Percentiles rank a stretch among this genome's conserved stretches.
phyloP scores from a whole-genome alignment of 2,888 invertebrate genomes.

The Chaetogeoica ovagalla region DNA sequence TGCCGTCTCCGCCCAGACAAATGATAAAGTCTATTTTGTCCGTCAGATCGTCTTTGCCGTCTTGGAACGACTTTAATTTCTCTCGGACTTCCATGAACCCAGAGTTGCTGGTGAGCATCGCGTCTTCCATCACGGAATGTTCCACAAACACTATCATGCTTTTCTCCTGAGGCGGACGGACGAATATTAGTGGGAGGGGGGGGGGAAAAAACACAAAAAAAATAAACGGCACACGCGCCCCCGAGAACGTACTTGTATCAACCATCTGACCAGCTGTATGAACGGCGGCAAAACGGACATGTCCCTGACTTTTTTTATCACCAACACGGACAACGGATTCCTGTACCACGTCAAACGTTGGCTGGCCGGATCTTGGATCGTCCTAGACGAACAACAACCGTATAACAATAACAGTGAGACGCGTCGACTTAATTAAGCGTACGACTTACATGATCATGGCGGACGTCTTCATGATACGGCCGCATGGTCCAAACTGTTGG shows the following conservation, averaged over 20 bases:
- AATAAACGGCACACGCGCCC: too few species aligned
- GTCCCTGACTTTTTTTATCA: slow-evolving; percentile 95
- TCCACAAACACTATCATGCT: slow-evolving; percentile 95
- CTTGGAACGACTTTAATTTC: slow-evolving; percentile 80
- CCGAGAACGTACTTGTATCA: slow-evolving; percentile 72
- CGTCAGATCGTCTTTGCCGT: slow-evolving; percentile 90
- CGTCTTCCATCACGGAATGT: slow-evolving; percentile 85
- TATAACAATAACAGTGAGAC: neutral
- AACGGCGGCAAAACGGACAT: slow-evolving; percentile 86
- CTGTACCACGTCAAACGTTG: slow-evolving; percentile 97
- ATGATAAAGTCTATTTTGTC: slow-evolving; percentile 97
- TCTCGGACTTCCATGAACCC: slow-evolving; percentile 70
- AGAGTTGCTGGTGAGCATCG: slow-evolving; percentile 72
- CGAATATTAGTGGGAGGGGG: too few species aligned
- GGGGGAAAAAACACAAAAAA: too few species aligned
- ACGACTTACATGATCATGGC: slow-evolving; percentile 97
- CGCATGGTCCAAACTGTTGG: slow-evolving; percentile 97
- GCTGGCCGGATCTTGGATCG: slow-evolving; percentile 96
- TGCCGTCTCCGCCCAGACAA: slow-evolving; percentile 96
- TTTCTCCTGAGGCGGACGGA: slow-evolving; percentile 74
- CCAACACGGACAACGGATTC: slow-evolving; percentile 91
- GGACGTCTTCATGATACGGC: slow-evolving; percentile 94
- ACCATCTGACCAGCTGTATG: slow-evolving; percentile 89
- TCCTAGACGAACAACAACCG: slow-evolving; percentile 66
- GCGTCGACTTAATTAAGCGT: too few species aligned